Evolutionary conservation across 2,797 vertebrate genomes (phyloP).

Genomic region (Lepilemur ruficaudatus): DNA sequence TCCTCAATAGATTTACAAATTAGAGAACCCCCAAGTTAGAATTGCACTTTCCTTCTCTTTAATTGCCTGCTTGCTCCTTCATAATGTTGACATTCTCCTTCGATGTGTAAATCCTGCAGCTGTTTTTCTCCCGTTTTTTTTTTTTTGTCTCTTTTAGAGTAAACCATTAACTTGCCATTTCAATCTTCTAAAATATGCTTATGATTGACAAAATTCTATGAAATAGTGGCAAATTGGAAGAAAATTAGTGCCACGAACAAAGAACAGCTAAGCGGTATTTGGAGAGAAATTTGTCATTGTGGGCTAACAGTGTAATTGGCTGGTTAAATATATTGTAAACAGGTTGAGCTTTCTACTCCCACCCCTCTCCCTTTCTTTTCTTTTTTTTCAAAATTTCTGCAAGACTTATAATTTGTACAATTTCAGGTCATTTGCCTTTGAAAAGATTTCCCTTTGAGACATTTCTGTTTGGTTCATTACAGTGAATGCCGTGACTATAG

Average conservation of each 20-base stretch:
- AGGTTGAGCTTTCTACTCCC: neutral
- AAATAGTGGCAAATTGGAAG: constrained; percentile 69
- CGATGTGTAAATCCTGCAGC: constrained; percentile 69
- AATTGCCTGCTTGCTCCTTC: constrained; percentile 62
- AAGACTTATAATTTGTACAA: neutral
- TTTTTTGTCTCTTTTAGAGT: constrained; percentile 67
- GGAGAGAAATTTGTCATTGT: constrained; percentile 65
- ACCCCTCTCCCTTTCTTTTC: no score
- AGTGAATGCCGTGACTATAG: neutral
- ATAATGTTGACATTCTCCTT: constrained; percentile 60
- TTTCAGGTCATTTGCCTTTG: constrained; percentile 6
- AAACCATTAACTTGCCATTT: constrained; percentile 78
- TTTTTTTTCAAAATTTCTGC: neutral
- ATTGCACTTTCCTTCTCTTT: constrained; percentile 61
- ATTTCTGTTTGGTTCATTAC: neutral
- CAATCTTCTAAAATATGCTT: constrained; percentile 63
- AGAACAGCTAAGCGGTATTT: constrained; percentile 42
- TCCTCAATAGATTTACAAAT: constrained; percentile 59
- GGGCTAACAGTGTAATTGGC: constrained; percentile 65
- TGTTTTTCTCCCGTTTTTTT: constrained; percentile 50
- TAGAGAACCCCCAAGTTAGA: neutral
- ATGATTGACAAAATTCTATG: constrained; percentile 71
- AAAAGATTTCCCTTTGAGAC: neutral
- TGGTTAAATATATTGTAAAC: constrained; percentile 59
- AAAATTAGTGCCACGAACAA: constrained; percentile 67